Conservation (phyloP, 2,797 vertebrate genomes). For the Acanthis flammea region DNA sequence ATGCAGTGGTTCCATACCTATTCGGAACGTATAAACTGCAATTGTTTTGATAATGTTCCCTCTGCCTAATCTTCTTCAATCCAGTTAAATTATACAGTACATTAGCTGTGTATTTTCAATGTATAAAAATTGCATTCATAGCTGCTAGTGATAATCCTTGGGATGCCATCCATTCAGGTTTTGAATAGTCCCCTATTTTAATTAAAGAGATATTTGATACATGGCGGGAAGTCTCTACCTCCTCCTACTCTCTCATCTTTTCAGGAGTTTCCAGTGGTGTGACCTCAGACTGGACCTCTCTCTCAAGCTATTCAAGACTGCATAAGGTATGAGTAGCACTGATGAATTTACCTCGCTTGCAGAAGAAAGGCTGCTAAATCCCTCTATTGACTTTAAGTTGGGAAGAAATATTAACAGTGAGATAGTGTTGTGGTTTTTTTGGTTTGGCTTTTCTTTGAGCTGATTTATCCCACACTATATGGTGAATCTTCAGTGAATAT, state of each 20-base stretch:
- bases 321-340: neutral
- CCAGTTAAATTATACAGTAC: slow-evolving; percentile 18
- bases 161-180: neutral
- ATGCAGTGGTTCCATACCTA: neutral
- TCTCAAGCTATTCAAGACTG: neutral
- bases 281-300: neutral
- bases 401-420: neutral
- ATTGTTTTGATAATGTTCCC: neutral
- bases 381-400: neutral
- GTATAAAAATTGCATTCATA: neutral
- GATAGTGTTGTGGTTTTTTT: neutral
- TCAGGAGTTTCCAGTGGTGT: neutral
- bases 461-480: neutral
- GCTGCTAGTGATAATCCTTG: neutral
- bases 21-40: neutral
- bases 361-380: neutral
- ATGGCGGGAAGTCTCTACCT: neutral
- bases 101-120: neutral
- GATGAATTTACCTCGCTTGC: neutral
- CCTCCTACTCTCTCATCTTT: neutral
- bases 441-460: neutral
- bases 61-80: neutral
- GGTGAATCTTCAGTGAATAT: neutral
- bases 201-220: neutral
- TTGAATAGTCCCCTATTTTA: neutral